Percentiles rank a stretch among this genome's conserved stretches.
Evolutionary conservation across 2,888 invertebrate species (phyloP).

Genomic region (Corbicula japonica): DNA sequence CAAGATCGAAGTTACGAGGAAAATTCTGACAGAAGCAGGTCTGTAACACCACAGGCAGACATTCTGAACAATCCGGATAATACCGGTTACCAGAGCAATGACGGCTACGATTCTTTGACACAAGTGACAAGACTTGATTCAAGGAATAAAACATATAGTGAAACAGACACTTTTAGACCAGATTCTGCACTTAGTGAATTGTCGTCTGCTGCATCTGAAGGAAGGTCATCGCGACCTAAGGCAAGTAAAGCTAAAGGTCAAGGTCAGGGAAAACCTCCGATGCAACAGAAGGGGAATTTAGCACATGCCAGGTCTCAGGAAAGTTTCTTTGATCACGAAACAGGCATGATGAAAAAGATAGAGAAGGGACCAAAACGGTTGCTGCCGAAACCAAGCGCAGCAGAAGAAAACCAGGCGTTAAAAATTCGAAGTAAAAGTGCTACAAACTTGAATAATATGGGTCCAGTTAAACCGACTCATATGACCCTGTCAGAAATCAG

Average conservation of each 20-base stretch:
- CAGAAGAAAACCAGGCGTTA: conserved; percentile 70
- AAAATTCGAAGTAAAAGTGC: conserved; percentile 80
- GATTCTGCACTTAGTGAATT: conserved; percentile 71
- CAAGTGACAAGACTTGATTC: conserved; percentile 61
- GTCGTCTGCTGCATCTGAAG: conserved; percentile 70
- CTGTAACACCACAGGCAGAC: conserved; percentile 54
- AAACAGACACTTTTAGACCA: conserved; percentile 66
- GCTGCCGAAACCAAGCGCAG: conserved; percentile 74
- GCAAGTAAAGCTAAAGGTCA: conserved; percentile 42
- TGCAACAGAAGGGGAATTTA: conserved; percentile 55
- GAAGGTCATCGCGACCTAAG: conserved; percentile 53
- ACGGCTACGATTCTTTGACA: conserved; percentile 62
- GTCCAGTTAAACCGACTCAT: conserved; percentile 80
- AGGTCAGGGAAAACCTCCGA: conserved; percentile 39
- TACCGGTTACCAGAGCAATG: conserved; percentile 60
- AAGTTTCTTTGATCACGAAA: conserved; percentile 74
- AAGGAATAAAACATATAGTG: conserved; percentile 59
- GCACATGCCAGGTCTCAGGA: conserved; percentile 78
- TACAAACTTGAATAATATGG: conserved; percentile 71
- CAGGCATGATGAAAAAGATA: conserved; percentile 48
- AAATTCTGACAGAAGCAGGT: conserved; percentile 63
- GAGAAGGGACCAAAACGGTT: conserved; percentile 77
- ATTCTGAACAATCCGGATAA: conserved; percentile 28
- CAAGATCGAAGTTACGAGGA: conserved; percentile 35
- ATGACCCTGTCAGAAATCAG: conserved; percentile 76